These are phyloP conservation scores for Stramonita haemastoma DNA, from an alignment of 2,888 invertebrate species.

Conservation along the genomic window DNA sequence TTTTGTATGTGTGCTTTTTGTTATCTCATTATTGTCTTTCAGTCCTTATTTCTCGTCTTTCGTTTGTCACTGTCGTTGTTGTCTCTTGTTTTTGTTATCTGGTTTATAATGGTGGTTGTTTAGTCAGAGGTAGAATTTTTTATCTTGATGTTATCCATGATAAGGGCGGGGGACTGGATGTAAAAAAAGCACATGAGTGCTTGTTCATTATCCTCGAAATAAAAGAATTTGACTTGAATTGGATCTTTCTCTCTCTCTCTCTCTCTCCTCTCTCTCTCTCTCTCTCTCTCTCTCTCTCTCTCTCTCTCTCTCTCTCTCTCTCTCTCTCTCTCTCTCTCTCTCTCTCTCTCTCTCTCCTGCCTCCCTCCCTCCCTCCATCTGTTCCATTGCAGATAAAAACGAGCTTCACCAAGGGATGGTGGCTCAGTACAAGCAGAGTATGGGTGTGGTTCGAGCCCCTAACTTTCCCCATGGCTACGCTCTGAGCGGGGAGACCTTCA, in stretches of 20 bases:
- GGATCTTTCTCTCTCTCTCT: background rate
- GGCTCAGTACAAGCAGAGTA: conserved; percentile 57
- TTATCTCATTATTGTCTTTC: no score
- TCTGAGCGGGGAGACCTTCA: conserved; percentile 71
- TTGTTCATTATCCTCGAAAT: no score
- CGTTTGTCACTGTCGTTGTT: no score
- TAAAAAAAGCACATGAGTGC: no score
- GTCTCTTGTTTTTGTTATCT: no score
- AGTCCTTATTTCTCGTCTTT: no score
- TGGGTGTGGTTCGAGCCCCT: conserved; percentile 65
- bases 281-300: background rate
- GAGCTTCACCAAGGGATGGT: conserved; percentile 63
- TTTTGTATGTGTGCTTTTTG: no score
- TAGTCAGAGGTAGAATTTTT: no score
- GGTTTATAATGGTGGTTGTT: no score
- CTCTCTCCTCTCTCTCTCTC: conserved; percentile 3
- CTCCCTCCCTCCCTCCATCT: background rate
- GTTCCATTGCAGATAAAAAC: conserved; percentile 62
- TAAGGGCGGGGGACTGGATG: no score
- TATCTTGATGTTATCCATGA: no score
- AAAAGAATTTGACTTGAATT: no score
- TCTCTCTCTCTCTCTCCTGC: background rate
- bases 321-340: background rate
- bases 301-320: conserved; percentile 1
- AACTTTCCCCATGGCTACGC: conserved; percentile 72